Evolutionary conservation across 2,888 invertebrate species (phyloP), one percentile per base, ranked within the genome.

Genomic region (Cheilosia pagana): DNA sequence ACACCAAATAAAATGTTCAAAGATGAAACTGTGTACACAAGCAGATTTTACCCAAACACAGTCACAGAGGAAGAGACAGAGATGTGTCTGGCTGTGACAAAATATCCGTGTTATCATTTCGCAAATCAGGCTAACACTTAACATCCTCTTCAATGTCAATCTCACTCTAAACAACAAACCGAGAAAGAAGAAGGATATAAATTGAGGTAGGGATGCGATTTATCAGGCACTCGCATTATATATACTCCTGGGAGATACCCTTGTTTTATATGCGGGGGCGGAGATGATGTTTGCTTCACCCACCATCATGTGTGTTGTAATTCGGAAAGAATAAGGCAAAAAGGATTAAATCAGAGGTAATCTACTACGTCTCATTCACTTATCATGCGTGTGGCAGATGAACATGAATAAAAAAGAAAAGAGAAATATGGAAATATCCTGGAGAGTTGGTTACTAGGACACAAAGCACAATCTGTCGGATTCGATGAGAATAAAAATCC

Each of bases 341-440:
- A 85, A 76, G 85, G 85, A 85, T 85, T 85, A 85, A 85, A 85
- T 85, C 85, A 81, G 81, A 85, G 81, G 75, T 75, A 81, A 85
- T 81, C 76, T 71, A 76, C 81, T 81, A 57, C 83, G 65, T 60
- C 70, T 79, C 79, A 65, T 85, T 79, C 83, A 75, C 79, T 85
- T 75, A 70, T 67, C 81, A 71, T 75, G 75, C 68, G 79, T 79
- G 79, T 74, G 79, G 53, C 52, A 83, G 52, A 75, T 75, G 70
- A 75, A 85, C 70, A 65, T 59, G 75, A 63, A 60, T 55, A 70
- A 35, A 63, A 52, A 48, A 39, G 63, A 70, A 63, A 41, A 14
- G 5, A 48, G 10, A 8, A 10, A 14, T 45, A 48, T 48, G 16
- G 4, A 21, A 43, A 43, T 50, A 50, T 62, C 60, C 53, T 55